Conservation (phyloP, 2,113 vertebrate genomes). For the Dipodomys stephensi region DNA sequence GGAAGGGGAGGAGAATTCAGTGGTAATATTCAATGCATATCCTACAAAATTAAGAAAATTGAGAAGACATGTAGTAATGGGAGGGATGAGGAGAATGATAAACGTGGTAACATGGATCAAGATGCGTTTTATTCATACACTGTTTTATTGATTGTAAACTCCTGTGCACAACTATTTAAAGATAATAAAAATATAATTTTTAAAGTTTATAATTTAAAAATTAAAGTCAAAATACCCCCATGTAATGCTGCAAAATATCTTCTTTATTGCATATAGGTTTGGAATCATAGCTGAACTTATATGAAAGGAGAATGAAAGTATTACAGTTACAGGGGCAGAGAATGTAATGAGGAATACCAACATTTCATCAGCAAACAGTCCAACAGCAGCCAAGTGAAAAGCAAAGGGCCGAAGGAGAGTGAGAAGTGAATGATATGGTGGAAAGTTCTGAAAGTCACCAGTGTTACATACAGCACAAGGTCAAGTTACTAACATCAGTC, state of each 20-base stretch:
- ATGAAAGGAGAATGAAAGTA: neutral
- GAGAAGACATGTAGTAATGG: no score
- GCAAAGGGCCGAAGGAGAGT: neutral
- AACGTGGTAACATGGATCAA: no score
- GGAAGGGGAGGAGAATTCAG: no score
- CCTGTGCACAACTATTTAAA: no score
- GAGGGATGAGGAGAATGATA: no score
- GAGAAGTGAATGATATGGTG: neutral
- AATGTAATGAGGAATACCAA: neutral
- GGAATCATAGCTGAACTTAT: neutral
- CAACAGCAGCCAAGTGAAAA: neutral
- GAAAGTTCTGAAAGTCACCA: slow-evolving; percentile 44
- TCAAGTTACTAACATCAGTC: slow-evolving; percentile 26
- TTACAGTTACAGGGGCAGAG: neutral
- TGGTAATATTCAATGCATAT: no score
- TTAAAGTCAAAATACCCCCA: slow-evolving; percentile 7
- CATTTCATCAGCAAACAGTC: neutral
- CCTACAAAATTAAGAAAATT: no score
- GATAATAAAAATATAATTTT: no score
- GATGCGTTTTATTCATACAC: no score
- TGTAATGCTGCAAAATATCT: slow-evolving; percentile 17
- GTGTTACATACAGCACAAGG: neutral
- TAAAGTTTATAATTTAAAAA: neutral
- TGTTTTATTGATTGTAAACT: no score
- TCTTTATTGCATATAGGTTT: slow-evolving; percentile 25